Evolutionary conservation across 2,113 vertebrate genomes (phyloP), one percentile per base, ranked within the genome.

Genomic region (Actinemys pallida): DNA sequence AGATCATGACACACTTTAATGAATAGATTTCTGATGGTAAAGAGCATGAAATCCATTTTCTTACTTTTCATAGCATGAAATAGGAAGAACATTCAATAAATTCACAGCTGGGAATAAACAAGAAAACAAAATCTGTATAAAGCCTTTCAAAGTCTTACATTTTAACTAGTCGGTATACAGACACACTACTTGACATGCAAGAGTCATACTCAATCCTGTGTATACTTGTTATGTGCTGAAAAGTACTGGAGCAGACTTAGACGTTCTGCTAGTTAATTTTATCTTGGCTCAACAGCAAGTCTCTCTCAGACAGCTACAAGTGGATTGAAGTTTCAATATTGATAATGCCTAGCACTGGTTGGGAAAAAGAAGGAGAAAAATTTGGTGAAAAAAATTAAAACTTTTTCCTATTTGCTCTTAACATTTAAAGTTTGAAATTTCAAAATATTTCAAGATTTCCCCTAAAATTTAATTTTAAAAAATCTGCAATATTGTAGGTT

Each of bases 1-100:
- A 49, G 6, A 45, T 87, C 31, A 5, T 3, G 84, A n/a, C 14
- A 3, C 0, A 0, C 39, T 88, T 88, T n/a, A 65, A 17, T 25
- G 42, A 87, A 27, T 39, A 81, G 53, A 20, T 22, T 84, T 31
- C 62, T 84, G 57, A 75, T 22, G 14, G 47, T 25, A 90, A 93
- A 93, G 5, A 94, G 6, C 35, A 56, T 0, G 0, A 49, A 76
- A 42, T 54, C 1, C 6, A 35, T 59, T 50, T 57, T 86, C 54
- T 92, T 4, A 29, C 6, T 31, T 59, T 62, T 25, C 89, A n/a
- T 39, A 84, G 14, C 1, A 1, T 83, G 59, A 89, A 90, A 83
- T 8, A 83, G 25, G 83, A 90, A 39, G 16, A 45, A 1, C 3
- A 2, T 76, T 93, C 29, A 50, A 91, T 90, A 29, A 84, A 59